A percentile compares a stretch with the other conserved stretches of the same genome.
Conservation (phyloP, 2,888 invertebrate species). For the Acleris sparsana region DNA sequence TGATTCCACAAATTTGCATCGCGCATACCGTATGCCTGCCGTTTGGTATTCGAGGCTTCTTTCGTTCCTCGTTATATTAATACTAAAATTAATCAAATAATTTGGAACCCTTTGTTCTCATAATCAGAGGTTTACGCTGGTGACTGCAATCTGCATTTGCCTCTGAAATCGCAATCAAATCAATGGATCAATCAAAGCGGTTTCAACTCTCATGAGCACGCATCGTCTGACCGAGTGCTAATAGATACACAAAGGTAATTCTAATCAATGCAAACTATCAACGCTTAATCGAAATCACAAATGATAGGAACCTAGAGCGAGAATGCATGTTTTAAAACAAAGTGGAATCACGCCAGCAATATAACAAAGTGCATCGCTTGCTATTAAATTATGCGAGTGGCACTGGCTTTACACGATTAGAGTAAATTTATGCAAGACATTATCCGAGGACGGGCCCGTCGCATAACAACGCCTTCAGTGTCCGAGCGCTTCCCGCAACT, state of each 20-base stretch:
- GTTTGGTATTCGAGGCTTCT: slow-evolving; percentile 41
- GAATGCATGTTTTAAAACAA: slow-evolving; percentile 31
- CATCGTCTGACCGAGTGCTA: slow-evolving; percentile 51
- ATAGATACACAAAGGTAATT: slow-evolving; percentile 61
- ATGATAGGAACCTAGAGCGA: slow-evolving; percentile 12
- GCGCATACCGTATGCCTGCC: slow-evolving; percentile 49
- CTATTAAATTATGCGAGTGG: slow-evolving; percentile 74
- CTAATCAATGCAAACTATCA: slow-evolving; percentile 67
- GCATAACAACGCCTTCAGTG: slow-evolving; percentile 80
- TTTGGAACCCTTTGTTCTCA: slow-evolving; percentile 3
- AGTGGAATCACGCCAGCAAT: slow-evolving; percentile 27
- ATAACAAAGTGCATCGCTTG: slow-evolving; percentile 59
- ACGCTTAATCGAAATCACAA: slow-evolving; percentile 47
- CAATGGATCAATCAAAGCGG: slow-evolving; percentile 57
- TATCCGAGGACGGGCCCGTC: slow-evolving; percentile 76
- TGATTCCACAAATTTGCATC: slow-evolving; percentile 77
- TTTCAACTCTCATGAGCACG: slow-evolving; percentile 59
- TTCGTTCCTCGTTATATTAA: slow-evolving; percentile 8
- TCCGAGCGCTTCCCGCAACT: slow-evolving; percentile 62
- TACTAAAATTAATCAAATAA: neutral
- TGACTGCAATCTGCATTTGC: slow-evolving; percentile 25
- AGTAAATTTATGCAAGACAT: slow-evolving; percentile 81
- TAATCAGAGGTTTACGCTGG: neutral
- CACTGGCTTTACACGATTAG: slow-evolving; percentile 75
- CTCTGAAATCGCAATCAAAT: slow-evolving; percentile 47